Base-by-base conservation (phyloP, 2,113 vertebrate genomes). In the Syngnathus typhle region DNA sequence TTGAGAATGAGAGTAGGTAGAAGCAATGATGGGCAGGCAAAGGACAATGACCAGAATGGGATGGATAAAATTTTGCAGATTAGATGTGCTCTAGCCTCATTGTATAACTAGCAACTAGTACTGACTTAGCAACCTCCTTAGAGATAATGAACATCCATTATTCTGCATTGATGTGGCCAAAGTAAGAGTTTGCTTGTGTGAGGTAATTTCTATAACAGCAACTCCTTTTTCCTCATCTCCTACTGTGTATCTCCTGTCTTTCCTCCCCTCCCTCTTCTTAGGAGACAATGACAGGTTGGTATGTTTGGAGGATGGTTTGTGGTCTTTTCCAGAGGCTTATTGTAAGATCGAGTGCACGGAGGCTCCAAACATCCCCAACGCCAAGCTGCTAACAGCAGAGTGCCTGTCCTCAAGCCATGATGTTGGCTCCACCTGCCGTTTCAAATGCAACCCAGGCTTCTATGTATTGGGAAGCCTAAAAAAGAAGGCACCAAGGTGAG, bases 271-370 rank as follows among this genome's bases (percentile, higher is more conserved):
- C 7, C 13, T 36, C 32, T 36, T 51, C 49, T n/a, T 32, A 99
- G 97, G 96, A 68, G 82, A 88, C 78, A 98, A 88, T 73, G 91
- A 95, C 21, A 92, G 91, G 89, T 75, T 99, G 84, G 92, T 90
- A 59, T 99, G 97, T 83, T 87, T 96, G 76, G 95, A 94, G 65
- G 95, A 99, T 0, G 94, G 96, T 1, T 89, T 98, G 49, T 99
- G 97, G 97, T 98, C 96, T 0, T 93, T 96, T 61, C 97, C 97
- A 0, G 96, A 99, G 80, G 96, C 94, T 44, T 98, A 94, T 85
- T 99, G 97, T 88, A 98, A 98, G 86, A 81, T 98, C 13, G 95
- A 97, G 73, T 99, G 97, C 0, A 88, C 86, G 0, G 79, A 81
- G 0, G 93, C 93, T 0, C 92, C 90, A 0, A 13, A 1, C 0